Percentiles rank a stretch among this genome's conserved stretches.
Evolutionary conservation across 2,113 vertebrate genomes (phyloP).

Genomic region (Phyllostomus hastatus): DNA sequence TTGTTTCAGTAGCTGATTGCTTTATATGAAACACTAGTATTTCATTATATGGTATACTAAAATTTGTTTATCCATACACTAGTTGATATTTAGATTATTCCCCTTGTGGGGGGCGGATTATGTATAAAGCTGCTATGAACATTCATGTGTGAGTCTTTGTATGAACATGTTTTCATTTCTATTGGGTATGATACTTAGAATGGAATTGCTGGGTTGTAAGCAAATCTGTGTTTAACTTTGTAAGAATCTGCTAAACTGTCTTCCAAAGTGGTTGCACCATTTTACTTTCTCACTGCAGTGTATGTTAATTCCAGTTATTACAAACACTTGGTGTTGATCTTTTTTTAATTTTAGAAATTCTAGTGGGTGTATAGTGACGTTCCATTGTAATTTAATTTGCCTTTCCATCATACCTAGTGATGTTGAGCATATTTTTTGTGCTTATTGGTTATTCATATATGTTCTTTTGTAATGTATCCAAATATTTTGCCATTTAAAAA

Average conservation of each 20-base stretch:
- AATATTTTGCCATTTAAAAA: neutral
- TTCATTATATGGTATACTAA: neutral
- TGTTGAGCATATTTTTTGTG: neutral
- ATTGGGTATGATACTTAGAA: neutral
- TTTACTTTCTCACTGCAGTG: neutral
- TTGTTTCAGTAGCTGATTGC: neutral
- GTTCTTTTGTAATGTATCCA: neutral
- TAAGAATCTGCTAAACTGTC: neutral
- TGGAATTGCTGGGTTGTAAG: slow-evolving; percentile 2
- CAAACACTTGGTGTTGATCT: neutral
- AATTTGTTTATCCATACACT: neutral
- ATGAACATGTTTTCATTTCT: neutral
- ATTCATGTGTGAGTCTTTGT: neutral
- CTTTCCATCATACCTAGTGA: neutral
- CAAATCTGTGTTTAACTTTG: neutral
- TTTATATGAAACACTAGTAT: neutral
- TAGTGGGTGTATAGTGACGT: neutral
- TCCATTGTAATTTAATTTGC: slow-evolving; percentile 4
- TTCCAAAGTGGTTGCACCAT: neutral
- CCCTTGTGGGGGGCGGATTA: neutral
- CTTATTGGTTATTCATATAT: neutral
- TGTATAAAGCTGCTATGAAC: neutral
- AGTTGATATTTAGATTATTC: slow-evolving; percentile 33
- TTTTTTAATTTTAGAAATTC: neutral
- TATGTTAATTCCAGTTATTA: neutral